phyloP scores from a whole-genome alignment of 2,113 vertebrate species.

The Antechinus flavipes region DNA sequence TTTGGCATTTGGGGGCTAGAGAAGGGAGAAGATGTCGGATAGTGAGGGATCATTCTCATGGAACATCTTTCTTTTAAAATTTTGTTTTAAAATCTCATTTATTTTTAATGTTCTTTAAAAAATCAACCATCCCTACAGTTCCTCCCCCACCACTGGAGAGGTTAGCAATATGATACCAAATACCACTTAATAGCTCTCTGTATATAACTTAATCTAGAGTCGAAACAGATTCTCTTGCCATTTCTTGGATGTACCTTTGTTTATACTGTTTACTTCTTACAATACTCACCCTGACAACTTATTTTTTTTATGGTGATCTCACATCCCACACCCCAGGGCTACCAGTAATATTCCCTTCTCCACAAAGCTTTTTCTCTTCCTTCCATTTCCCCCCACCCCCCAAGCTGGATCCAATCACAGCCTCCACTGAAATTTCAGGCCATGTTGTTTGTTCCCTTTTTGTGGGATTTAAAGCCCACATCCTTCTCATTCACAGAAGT shows the following conservation, averaged over 20 bases:
- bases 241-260: not conserved
- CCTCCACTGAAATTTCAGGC: not conserved
- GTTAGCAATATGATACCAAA: not conserved
- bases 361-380: not conserved
- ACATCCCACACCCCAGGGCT: not conserved
- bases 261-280: not conserved
- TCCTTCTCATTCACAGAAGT: not conserved
- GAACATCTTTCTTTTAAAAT: not conserved
- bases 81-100: not conserved
- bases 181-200: not conserved
- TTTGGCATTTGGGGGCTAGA: not conserved
- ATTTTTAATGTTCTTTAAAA: not conserved
- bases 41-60: not conserved
- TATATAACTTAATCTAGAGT: not conserved
- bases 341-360: not conserved
- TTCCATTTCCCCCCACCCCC: not conserved
- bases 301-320: not conserved
- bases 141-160: not conserved
- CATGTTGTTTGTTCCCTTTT: not conserved
- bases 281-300: not conserved
- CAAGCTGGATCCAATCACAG: not conserved
- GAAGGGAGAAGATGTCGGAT: not conserved
- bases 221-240: not conserved
- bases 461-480: not conserved
- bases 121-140: not conserved